Base-by-base conservation (phyloP, 2,113 vertebrate species). In the Muntiacus muntjak region DNA sequence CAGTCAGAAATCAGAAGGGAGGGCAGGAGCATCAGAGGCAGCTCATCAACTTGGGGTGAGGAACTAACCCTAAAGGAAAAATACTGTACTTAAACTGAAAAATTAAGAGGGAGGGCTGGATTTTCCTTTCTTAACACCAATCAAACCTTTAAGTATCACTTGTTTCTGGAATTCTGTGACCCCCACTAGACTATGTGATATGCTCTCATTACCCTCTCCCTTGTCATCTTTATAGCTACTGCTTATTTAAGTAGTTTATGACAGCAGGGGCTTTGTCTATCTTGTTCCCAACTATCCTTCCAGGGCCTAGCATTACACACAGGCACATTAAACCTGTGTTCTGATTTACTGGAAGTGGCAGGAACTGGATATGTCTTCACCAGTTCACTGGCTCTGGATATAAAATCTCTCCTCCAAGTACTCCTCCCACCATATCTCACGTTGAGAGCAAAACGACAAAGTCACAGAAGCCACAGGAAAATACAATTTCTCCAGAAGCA, bases 401-500 rank as follows among this genome's bases (percentile, higher is more conserved):
- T n/a, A 76, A 94, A 95, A 62, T 64, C 55, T 45, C 23, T 50
- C 91, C 50, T 45, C 43, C 83, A 74, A 50, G 50, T 55, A 94
- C 71, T 58, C 40, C 52, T 93, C 62, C 57, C 40, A 36, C 26
- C 71, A 26, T 33, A 57, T 58, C 50, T 82, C 88, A 78, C 6
- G 60, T 47, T 62, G 94, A 91, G 28, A 94, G 54, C 47, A 85
- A 91, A 23, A 94, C 8, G 57, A 90, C 86, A 79, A 95, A 97
- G 74, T 95, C 86, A 91, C 28, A 87, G 52, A 96, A 96, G 45
- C 40, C 78, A 67, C 23, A 74, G 47, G 45, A 86, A 93, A 96
- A 94, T 7, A 85, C 47, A 91, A 47, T 58, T 95, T 96, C 58
- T 87, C 33, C 16, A 67, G 43, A 62, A 97, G 62, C 67, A 85